Percentiles rank a stretch among this genome's conserved stretches.
Conservation (phyloP, 2,888 invertebrate genomes). For the Tethea ocularis region DNA sequence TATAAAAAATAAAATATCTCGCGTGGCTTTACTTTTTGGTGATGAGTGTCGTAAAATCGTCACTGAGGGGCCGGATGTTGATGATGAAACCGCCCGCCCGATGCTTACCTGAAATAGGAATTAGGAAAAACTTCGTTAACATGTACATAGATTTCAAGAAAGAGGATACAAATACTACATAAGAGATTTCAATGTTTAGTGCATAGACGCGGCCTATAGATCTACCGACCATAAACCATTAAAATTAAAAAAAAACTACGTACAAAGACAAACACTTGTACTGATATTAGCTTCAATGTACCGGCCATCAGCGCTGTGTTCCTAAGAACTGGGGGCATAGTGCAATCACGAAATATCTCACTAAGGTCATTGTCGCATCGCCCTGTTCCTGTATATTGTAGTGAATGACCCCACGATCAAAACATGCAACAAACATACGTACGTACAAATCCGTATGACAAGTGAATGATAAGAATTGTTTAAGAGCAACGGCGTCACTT, state of each 20-base stretch:
- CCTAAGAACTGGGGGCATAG: conserved; percentile 7
- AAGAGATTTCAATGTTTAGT: too few relatives aligned
- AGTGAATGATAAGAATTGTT: neutral
- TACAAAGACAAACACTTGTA: neutral
- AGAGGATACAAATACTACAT: too few relatives aligned
- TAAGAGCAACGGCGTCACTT: neutral
- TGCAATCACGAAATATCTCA: conserved; percentile 7
- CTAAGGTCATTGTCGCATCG: conserved; percentile 21
- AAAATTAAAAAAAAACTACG: neutral
- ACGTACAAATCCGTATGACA: conserved; percentile 11
- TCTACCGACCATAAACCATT: neutral
- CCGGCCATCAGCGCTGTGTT: neutral
- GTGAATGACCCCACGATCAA: conserved; percentile 36
- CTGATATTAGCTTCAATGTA: neutral
- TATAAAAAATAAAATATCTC: too few relatives aligned
- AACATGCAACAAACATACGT: conserved; percentile 19
- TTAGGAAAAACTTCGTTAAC: too few relatives aligned
- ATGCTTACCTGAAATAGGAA: too few relatives aligned
- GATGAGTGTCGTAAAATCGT: too few relatives aligned
- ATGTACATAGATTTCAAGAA: too few relatives aligned
- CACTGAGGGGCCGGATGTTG: too few relatives aligned
- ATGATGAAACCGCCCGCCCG: too few relatives aligned
- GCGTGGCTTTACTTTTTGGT: too few relatives aligned
- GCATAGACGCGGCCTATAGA: too few relatives aligned
- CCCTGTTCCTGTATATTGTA: conserved; percentile 39